Evolutionary conservation across 2,797 vertebrate genomes (phyloP).

Genomic region (Poecilia wingei): DNA sequence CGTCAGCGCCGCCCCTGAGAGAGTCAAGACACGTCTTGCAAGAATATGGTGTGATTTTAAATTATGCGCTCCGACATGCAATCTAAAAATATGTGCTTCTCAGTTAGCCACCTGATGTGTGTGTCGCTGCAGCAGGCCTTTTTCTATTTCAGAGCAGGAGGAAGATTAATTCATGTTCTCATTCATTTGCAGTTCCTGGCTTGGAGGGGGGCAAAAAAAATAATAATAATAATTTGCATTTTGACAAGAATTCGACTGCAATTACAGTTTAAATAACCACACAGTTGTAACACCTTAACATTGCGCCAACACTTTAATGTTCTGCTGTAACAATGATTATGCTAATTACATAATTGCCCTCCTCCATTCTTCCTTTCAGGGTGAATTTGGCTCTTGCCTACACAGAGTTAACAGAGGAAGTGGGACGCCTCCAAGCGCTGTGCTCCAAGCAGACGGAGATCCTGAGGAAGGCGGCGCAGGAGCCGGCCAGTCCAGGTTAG

Average conservation of each 20-base stretch:
- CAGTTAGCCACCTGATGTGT: conserved; percentile 21
- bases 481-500: conserved; percentile 84
- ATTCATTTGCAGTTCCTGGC: background rate
- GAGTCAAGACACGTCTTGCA: conserved; percentile 50
- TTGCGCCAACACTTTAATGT: background rate
- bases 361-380: conserved; percentile 71
- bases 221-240: background rate
- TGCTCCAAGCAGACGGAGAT: conserved; percentile 94
- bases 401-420: conserved; percentile 95
- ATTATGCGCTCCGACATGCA: conserved; percentile 42
- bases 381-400: conserved; percentile 97
- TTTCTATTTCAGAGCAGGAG: conserved; percentile 8
- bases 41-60: conserved; percentile 54
- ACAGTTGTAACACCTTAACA: background rate
- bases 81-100: conserved; percentile 60
- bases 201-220: background rate
- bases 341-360: conserved; percentile 41
- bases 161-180: conserved; percentile 5
- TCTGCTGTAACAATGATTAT: conserved; percentile 32
- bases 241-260: conserved; percentile 6
- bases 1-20: conserved; percentile 42
- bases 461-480: conserved; percentile 91
- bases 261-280: background rate
- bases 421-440: conserved; percentile 89
- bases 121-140: conserved; percentile 11